phyloP scores from a whole-genome alignment of 1,140 invertebrate genomes.

The Plodia interpunctella region DNA sequence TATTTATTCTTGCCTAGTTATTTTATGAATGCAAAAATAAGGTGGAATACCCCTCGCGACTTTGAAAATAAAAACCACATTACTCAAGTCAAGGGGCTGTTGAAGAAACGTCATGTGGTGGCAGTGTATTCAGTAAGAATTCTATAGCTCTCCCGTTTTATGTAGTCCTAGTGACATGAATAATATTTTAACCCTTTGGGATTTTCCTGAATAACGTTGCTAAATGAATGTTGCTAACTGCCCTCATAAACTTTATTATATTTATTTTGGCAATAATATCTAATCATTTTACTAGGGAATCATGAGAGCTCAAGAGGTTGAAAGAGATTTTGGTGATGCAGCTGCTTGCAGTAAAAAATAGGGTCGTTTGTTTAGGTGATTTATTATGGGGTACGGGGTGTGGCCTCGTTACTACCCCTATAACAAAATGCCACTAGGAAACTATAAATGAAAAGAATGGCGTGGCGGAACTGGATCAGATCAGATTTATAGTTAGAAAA shows the following conservation, averaged over 20 bases:
- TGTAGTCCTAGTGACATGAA: not conserved
- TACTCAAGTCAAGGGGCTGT: slow-evolving; percentile 4
- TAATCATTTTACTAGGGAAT: not conserved
- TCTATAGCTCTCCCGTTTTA: not conserved
- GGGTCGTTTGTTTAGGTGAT: not conserved
- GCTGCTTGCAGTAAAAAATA: not conserved
- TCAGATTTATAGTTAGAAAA: too few species aligned
- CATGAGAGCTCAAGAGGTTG: not conserved
- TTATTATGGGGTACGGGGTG: not conserved
- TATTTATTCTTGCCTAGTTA: slow-evolving; percentile 22
- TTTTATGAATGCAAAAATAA: slow-evolving; percentile 3
- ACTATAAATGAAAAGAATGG: too few species aligned
- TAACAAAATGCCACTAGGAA: too few species aligned
- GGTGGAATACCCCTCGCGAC: not conserved
- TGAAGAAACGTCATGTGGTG: not conserved
- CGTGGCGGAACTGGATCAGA: too few species aligned
- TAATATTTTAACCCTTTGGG: not conserved
- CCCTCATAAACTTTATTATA: not conserved
- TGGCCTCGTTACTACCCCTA: not conserved
- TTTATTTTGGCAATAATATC: not conserved
- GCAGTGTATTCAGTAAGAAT: not conserved
- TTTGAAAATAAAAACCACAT: not conserved
- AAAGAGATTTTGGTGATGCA: not conserved
- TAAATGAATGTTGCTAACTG: not conserved
- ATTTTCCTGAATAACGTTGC: not conserved